Evolutionary conservation across 2,113 vertebrate genomes (phyloP).

Genomic region (Thomomys bottae): DNA sequence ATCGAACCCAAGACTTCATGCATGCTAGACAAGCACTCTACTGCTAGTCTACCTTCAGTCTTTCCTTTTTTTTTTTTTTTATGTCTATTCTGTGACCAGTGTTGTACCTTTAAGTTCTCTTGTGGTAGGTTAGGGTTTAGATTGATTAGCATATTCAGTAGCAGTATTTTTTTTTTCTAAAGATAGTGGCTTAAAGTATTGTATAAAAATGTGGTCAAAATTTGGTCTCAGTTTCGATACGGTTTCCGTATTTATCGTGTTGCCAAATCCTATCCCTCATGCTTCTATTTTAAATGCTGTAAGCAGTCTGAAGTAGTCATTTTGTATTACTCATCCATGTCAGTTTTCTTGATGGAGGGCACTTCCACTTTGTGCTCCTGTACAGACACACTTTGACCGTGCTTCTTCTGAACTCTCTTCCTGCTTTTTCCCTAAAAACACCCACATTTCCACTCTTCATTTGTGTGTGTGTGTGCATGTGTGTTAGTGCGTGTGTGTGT

Average conservation of each 20-base stretch:
- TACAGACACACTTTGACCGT: background rate
- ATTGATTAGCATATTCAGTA: slow-evolving; percentile 1
- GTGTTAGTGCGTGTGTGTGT: too few species aligned
- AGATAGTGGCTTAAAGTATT: background rate
- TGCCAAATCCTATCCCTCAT: slow-evolving; percentile 1
- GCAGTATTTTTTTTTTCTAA: background rate
- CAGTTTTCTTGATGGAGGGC: background rate
- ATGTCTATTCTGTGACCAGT: background rate
- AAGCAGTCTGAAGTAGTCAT: too few species aligned
- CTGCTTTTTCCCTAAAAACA: slow-evolving; percentile 16
- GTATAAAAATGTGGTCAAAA: background rate
- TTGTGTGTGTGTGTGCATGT: too few species aligned
- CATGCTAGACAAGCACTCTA: too few species aligned
- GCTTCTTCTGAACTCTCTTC: background rate
- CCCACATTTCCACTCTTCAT: background rate
- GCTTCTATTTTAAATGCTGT: slow-evolving; percentile 3
- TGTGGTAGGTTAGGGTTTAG: slow-evolving; percentile 27
- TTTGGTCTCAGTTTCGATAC: background rate
- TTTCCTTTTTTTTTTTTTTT: background rate
- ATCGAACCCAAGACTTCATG: too few species aligned
- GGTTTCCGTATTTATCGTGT: slow-evolving; percentile 26
- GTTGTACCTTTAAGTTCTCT: slow-evolving; percentile 26
- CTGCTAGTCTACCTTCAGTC: too few species aligned
- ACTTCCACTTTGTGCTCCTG: background rate
- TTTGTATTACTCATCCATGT: too few species aligned